Evolutionary conservation across 2,888 invertebrate species (phyloP).

Genomic region (Serrognathus titanus): DNA sequence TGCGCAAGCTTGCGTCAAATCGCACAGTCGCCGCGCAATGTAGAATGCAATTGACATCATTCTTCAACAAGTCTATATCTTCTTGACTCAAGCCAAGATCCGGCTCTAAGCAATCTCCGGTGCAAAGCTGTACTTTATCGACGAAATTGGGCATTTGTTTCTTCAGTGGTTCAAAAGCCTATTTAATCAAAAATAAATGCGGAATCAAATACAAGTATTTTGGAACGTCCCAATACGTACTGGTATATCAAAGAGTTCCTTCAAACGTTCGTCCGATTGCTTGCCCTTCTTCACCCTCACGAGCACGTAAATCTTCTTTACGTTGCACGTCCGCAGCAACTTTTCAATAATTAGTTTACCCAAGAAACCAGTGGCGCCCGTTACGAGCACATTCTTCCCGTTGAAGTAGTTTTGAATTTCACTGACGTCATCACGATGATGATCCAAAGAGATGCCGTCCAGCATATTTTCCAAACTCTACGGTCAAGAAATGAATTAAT

Average conservation of each 20-base stretch:
- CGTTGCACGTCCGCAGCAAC: slow-evolving; percentile 34
- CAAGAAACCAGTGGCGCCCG: not conserved
- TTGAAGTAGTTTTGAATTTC: not conserved
- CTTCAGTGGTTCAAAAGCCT: slow-evolving; percentile 56
- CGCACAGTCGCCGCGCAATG: slow-evolving; percentile 91
- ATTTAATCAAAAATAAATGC: slow-evolving; percentile 24
- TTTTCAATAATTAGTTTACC: slow-evolving; percentile 40
- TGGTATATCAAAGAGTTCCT: slow-evolving; percentile 50
- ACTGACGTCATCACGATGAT: not conserved
- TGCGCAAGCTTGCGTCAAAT: slow-evolving; percentile 78
- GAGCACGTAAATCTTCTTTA: slow-evolving; percentile 37
- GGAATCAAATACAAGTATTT: not conserved
- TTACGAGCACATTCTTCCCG: not conserved
- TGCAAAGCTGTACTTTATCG: slow-evolving; percentile 64
- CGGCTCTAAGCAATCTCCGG: slow-evolving; percentile 64
- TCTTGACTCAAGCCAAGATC: slow-evolving; percentile 61
- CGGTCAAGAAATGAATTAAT: too few relatives aligned
- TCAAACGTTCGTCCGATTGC: slow-evolving; percentile 36
- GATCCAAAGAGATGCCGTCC: not conserved
- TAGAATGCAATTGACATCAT: slow-evolving; percentile 69
- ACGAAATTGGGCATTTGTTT: slow-evolving; percentile 57
- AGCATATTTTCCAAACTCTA: not conserved
- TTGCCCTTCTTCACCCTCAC: slow-evolving; percentile 40
- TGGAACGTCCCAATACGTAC: slow-evolving; percentile 30
- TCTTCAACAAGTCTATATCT: slow-evolving; percentile 59